A percentile compares a stretch with the other conserved stretches of the same genome.
These are phyloP conservation scores for Rhingia campestris DNA, from an alignment of 2,888 invertebrate species.

Conservation along the genomic window DNA sequence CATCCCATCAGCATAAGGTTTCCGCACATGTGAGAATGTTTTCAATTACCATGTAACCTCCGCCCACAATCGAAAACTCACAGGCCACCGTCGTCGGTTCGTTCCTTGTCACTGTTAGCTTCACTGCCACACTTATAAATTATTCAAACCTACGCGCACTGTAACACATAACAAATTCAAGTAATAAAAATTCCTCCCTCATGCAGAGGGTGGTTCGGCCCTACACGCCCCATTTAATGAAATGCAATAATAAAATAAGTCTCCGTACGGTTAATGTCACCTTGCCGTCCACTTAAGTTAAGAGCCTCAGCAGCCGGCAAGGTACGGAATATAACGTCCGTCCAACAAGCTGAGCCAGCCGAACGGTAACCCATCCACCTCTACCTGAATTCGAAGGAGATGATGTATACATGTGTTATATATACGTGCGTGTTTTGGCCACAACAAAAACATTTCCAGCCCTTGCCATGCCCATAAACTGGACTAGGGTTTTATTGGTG, in stretches of 20 bases:
- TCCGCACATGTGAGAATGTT: slow-evolving; percentile 59
- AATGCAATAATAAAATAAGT: slow-evolving; percentile 70
- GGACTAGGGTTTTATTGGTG: slow-evolving; percentile 2
- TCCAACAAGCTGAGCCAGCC: slow-evolving; percentile 14
- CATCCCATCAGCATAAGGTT: slow-evolving; percentile 51
- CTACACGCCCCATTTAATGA: slow-evolving; percentile 52
- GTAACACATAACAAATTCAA: slow-evolving; percentile 68
- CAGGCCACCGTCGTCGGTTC: slow-evolving; percentile 12
- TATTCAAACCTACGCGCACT: slow-evolving; percentile 67
- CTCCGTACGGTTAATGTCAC: slow-evolving; percentile 69
- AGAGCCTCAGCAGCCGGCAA: slow-evolving; percentile 47
- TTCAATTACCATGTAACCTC: slow-evolving; percentile 69
- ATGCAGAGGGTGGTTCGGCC: not conserved
- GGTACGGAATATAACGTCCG: slow-evolving; percentile 42
- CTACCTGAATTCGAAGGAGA: slow-evolving; percentile 18
- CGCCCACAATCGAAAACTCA: slow-evolving; percentile 7
- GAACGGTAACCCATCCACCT: slow-evolving; percentile 31
- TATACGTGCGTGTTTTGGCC: slow-evolving; percentile 47
- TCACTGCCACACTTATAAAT: slow-evolving; percentile 60
- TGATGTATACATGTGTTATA: not conserved
- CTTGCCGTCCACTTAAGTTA: slow-evolving; percentile 68
- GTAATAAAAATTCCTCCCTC: slow-evolving; percentile 68
- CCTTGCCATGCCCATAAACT: slow-evolving; percentile 18
- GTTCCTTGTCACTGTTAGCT: slow-evolving; percentile 25
- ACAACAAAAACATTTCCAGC: slow-evolving; percentile 36